Conservation (phyloP, 2,113 vertebrate genomes). For the Zeus faber region DNA sequence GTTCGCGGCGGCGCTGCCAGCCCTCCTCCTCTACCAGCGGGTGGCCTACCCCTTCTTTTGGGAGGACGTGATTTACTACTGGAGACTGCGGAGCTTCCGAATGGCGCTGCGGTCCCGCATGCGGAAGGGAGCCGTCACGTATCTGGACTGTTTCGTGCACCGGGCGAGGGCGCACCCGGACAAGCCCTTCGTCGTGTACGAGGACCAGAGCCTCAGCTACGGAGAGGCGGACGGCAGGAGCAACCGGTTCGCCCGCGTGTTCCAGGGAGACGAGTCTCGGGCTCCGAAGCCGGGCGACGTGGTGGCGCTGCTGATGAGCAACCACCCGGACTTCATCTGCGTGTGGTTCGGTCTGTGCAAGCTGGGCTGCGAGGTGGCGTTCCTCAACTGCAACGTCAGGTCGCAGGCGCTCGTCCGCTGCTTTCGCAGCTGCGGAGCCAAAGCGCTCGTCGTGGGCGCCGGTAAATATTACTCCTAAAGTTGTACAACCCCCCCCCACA, state of each 20-base stretch:
- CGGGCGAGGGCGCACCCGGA: constrained; percentile 71
- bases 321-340: constrained; percentile 87
- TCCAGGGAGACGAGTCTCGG: constrained; percentile 53
- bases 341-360: constrained; percentile 87
- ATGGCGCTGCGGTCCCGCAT: constrained; percentile 47
- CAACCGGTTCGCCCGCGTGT: constrained; percentile 74
- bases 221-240: constrained; percentile 78
- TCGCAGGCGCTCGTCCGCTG: constrained; percentile 80
- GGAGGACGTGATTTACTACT: constrained; percentile 77
- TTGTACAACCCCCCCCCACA: neutral
- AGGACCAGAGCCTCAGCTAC: constrained; percentile 76
- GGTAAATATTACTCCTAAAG: constrained; percentile 72
- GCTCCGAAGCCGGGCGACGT: constrained; percentile 76
- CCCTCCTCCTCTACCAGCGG: constrained; percentile 73
- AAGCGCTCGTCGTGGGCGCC: constrained; percentile 80
- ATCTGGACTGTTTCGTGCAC: constrained; percentile 80
- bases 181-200: constrained; percentile 83
- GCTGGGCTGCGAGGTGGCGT: constrained; percentile 84
- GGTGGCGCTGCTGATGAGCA: constrained; percentile 85
- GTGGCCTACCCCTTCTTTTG: constrained; percentile 78
- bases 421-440: constrained; percentile 79
- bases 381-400: constrained; percentile 85
- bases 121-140: constrained; percentile 71
- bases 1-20: constrained; percentile 55
- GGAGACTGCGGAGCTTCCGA: constrained; percentile 66